A percentile compares a stretch with the other conserved stretches of the same genome.
Conservation (phyloP, 2,797 vertebrate species). For the Carcharodon carcharias region DNA sequence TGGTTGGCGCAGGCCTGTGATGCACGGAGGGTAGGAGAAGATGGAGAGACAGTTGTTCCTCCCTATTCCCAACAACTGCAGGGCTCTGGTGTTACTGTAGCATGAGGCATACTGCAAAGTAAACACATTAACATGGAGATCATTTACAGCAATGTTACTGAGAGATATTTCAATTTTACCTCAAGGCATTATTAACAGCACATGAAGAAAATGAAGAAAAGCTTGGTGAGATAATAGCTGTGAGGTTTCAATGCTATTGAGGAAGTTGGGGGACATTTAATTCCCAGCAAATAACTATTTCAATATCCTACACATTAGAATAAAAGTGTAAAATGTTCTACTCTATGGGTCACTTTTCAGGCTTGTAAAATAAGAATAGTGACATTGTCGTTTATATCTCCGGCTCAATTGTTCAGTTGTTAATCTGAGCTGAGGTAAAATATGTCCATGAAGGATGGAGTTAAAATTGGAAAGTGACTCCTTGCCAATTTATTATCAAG, state of each 20-base stretch:
- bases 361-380: neutral
- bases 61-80: conserved; percentile 39
- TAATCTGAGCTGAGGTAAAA: neutral
- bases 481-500: neutral
- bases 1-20: conserved; percentile 37
- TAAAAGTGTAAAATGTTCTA: neutral
- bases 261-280: neutral
- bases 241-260: no score
- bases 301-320: neutral
- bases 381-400: neutral
- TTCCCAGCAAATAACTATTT: neutral
- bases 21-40: conserved; percentile 43
- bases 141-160: neutral
- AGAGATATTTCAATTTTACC: neutral
- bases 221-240: neutral
- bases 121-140: neutral
- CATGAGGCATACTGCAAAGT: conserved; percentile 42
- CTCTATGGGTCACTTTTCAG: neutral
- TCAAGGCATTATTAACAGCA: neutral
- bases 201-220: neutral
- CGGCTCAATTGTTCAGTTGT: neutral
- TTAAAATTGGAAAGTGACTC: neutral
- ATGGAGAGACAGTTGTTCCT: conserved; percentile 39
- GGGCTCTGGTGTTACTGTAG: conserved; percentile 40
- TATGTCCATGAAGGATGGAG: no score